A percentile compares a stretch with the other conserved stretches of the same genome.
These are phyloP conservation scores for Falco berigora DNA, from an alignment of 2,797 vertebrate genomes.

Conservation along the genomic window DNA sequence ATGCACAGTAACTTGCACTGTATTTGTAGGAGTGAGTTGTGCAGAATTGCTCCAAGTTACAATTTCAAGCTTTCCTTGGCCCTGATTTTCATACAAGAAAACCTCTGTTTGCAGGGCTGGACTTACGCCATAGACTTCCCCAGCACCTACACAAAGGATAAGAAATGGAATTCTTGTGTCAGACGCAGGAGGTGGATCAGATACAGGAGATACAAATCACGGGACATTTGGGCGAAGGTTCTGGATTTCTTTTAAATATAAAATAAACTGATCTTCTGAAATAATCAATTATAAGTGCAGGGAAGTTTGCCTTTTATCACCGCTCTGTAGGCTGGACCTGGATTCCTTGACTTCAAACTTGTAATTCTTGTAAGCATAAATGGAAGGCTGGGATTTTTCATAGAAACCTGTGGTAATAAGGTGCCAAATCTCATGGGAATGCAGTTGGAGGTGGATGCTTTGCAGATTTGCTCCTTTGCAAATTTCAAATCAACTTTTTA, in stretches of 20 bases:
- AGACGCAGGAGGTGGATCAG: constrained; percentile 91
- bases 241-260: not conserved
- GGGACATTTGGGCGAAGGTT: constrained; percentile 91
- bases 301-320: not conserved
- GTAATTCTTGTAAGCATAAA: not conserved
- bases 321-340: not conserved
- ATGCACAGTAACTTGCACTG: not conserved
- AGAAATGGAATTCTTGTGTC: constrained; percentile 98
- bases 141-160: constrained; percentile 91
- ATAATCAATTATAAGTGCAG: not conserved
- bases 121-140: constrained; percentile 94
- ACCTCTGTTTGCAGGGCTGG: constrained; percentile 85
- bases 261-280: not conserved
- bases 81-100: constrained; percentile 5
- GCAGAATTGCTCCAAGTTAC: not conserved
- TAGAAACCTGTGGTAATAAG: not conserved
- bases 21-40: not conserved
- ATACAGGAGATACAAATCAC: constrained; percentile 90
- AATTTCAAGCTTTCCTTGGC: not conserved
- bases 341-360: not conserved
- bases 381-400: not conserved
- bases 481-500: not conserved
- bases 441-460: not conserved
- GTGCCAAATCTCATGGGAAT: not conserved
- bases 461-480: not conserved